phyloP scores from a whole-genome alignment of 2,113 vertebrate species.

The Zingel zingel region DNA sequence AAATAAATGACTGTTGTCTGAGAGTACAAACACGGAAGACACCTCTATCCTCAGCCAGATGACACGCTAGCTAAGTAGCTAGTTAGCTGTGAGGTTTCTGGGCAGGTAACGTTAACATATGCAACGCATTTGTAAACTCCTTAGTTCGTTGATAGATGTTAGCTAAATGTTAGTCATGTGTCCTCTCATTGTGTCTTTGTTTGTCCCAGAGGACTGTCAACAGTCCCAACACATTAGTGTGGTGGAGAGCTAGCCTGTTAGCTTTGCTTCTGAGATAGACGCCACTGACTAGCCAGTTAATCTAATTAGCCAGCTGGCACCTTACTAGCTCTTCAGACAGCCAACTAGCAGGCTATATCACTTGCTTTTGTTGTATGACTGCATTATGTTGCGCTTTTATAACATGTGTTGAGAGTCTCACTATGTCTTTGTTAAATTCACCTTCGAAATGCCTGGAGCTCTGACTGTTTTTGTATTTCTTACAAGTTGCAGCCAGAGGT shows the following conservation, averaged over 20 bases:
- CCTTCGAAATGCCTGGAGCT: not conserved
- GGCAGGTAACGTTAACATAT: not conserved
- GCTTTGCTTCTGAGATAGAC: not conserved
- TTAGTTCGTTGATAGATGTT: rapidly evolving
- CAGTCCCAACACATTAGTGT: not conserved
- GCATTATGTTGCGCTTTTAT: not conserved
- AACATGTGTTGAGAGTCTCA: not conserved
- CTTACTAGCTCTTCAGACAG: conserved; percentile 16
- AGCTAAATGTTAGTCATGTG: not conserved
- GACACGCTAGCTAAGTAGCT: conserved; percentile 39
- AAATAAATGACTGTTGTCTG: not conserved
- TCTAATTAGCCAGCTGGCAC: conserved; percentile 26
- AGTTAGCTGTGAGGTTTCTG: conserved; percentile 26
- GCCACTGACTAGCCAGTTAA: conserved; percentile 3
- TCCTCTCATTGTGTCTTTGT: not conserved
- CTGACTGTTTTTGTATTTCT: not conserved
- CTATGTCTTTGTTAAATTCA: not conserved
- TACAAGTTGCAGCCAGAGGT: not conserved
- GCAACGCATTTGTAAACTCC: not conserved
- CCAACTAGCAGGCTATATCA: not conserved
- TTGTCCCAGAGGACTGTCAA: not conserved
- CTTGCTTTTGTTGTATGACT: not conserved
- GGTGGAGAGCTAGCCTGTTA: not conserved
- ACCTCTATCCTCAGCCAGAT: not conserved
- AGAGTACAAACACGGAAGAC: not conserved